Evolutionary conservation across 2,797 vertebrate species (phyloP).

Genomic region (Microhierax caerulescens): DNA sequence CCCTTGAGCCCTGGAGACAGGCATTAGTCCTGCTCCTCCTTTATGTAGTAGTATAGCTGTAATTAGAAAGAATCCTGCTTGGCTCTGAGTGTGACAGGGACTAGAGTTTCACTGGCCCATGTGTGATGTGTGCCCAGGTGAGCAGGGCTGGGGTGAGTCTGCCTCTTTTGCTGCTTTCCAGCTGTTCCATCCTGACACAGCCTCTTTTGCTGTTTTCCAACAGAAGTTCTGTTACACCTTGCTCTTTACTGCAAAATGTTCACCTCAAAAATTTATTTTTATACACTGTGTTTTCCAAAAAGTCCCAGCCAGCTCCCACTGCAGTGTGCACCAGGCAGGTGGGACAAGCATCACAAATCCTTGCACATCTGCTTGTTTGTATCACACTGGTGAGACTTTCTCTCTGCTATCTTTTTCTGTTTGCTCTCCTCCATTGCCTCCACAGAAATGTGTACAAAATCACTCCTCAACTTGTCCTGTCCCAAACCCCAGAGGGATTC

Average conservation of each 20-base stretch:
- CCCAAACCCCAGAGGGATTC: background rate
- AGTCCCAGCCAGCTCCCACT: background rate
- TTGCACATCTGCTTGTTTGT: background rate
- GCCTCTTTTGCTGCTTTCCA: background rate
- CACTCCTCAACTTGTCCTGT: background rate
- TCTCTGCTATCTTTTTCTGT: background rate
- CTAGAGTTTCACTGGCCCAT: accelerated
- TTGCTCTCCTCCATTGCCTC: background rate
- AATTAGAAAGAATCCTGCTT: background rate
- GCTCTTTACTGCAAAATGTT: background rate
- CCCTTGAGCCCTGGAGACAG: background rate
- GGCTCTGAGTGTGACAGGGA: background rate
- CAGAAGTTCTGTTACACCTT: background rate
- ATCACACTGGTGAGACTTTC: background rate
- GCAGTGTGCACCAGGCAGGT: background rate
- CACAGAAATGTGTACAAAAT: background rate
- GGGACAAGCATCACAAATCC: background rate
- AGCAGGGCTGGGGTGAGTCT: background rate
- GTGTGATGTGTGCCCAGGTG: background rate
- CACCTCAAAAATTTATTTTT: background rate
- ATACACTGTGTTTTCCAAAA: background rate
- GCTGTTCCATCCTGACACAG: background rate
- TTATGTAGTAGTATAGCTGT: background rate
- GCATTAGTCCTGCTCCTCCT: background rate
- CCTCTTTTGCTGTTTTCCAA: background rate